A percentile compares a stretch with the other conserved stretches of the same genome.
These are phyloP conservation scores for Lasioglossum baleicum DNA, from an alignment of 1,140 invertebrate species.

Conservation along the genomic window DNA sequence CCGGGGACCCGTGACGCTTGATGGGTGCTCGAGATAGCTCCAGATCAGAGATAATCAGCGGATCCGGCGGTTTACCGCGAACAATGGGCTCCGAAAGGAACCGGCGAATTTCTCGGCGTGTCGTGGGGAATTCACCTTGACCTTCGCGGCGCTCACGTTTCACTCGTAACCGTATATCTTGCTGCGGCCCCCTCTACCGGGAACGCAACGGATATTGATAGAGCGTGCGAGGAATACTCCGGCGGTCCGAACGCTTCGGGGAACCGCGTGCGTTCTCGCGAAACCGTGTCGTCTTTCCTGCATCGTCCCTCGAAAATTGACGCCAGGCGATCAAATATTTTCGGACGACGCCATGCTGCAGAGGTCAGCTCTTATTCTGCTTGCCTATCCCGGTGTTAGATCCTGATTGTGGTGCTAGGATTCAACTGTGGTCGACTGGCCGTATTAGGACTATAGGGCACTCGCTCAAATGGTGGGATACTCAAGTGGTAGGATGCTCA, in stretches of 20 bases:
- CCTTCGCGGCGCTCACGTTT: conserved; percentile 52
- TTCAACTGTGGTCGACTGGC: no score
- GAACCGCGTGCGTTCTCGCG: background rate
- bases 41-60: conserved; percentile 45
- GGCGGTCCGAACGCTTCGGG: background rate
- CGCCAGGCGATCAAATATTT: no score
- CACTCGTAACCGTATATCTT: conserved; percentile 36
- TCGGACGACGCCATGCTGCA: no score
- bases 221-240: background rate
- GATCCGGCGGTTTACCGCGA: conserved; percentile 43
- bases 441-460: no score
- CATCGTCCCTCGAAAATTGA: background rate
- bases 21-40: conserved; percentile 28
- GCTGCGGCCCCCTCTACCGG: background rate
- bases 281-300: background rate
- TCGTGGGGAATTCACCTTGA: conserved; percentile 57
- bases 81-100: conserved; percentile 42
- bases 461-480: no score
- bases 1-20: background rate
- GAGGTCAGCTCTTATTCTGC: no score
- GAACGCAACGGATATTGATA: conserved; percentile 16
- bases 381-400: no score
- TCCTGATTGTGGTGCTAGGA: no score
- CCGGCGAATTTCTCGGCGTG: conserved; percentile 55
- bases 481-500: no score